Conservation (phyloP, 2,888 invertebrate species). For the Trachelus tabidus region DNA sequence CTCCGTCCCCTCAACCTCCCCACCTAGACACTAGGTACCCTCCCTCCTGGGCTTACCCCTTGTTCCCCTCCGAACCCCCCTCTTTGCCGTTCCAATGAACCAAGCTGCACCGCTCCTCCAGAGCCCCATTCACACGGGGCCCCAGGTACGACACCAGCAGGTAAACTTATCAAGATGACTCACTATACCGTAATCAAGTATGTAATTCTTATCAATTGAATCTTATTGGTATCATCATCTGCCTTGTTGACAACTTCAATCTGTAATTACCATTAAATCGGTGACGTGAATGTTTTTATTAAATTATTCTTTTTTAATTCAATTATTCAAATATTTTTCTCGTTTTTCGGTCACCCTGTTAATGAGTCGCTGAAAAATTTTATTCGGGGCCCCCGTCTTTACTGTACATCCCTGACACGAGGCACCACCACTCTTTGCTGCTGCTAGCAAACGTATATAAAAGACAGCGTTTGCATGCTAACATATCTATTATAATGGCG, state of each 20-base stretch:
- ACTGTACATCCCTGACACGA: background rate
- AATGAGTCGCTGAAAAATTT: background rate
- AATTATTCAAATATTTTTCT: background rate
- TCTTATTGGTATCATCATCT: background rate
- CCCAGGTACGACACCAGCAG: conserved; percentile 35
- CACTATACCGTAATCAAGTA: background rate
- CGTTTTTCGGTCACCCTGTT: background rate
- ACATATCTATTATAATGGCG: conserved; percentile 57
- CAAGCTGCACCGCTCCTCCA: conserved; percentile 31
- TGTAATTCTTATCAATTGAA: background rate
- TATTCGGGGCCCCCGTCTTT: background rate
- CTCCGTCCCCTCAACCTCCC: conserved; percentile 29
- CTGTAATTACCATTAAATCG: background rate
- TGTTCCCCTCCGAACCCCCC: conserved; percentile 15
- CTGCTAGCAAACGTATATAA: conserved; percentile 39
- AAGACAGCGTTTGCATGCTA: conserved; percentile 56
- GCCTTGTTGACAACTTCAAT: background rate
- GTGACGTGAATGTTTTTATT: background rate
- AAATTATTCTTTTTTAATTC: background rate
- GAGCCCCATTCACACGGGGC: conserved; percentile 25
- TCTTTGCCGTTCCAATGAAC: conserved; percentile 27
- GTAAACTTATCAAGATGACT: background rate
- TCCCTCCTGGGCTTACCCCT: conserved; percentile 17
- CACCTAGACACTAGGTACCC: conserved; percentile 9
- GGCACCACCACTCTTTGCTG: conserved; percentile 19